phyloP scores from a whole-genome alignment of 2,888 invertebrate genomes.

The Melieria picta region DNA sequence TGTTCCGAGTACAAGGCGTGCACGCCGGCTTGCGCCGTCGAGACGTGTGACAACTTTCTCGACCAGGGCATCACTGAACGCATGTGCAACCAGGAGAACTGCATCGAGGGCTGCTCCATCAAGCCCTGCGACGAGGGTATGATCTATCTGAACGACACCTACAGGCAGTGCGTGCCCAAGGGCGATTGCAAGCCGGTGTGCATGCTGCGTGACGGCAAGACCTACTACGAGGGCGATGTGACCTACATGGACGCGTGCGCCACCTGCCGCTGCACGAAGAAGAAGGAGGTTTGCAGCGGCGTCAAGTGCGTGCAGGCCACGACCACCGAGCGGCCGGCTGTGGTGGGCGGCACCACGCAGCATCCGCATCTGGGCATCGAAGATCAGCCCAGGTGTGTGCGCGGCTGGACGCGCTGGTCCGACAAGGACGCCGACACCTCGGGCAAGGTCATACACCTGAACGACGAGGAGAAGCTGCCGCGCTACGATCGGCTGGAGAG shows the following conservation, averaged over 20 bases:
- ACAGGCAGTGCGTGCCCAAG: constrained; percentile 79
- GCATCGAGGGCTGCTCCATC: constrained; percentile 85
- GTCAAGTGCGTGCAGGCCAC: constrained; percentile 70
- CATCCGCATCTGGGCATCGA: constrained; percentile 50
- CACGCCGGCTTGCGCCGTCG: constrained; percentile 81
- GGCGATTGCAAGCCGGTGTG: constrained; percentile 78
- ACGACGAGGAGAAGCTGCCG: constrained; percentile 61
- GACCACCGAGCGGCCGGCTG: constrained; percentile 30
- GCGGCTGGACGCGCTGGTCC: constrained; percentile 85
- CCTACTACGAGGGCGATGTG: constrained; percentile 81
- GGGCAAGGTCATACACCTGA: constrained; percentile 53
- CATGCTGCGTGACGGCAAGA: constrained; percentile 73
- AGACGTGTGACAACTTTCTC: constrained; percentile 84
- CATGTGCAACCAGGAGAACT: constrained; percentile 78
- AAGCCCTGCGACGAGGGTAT: constrained; percentile 79
- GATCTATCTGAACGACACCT: constrained; percentile 77
- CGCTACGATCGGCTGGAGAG: constrained; percentile 61
- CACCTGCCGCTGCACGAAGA: constrained; percentile 80
- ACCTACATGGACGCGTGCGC: constrained; percentile 82
- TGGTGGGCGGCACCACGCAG: constrained; percentile 48
- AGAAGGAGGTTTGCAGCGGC: constrained; percentile 76
- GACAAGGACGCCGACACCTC: constrained; percentile 67
- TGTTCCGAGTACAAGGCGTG: constrained; percentile 85
- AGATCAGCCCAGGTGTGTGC: constrained; percentile 68
- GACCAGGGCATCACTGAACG: constrained; percentile 73